Evolutionary conservation across 2,888 invertebrate genomes (phyloP).

Genomic region (Leucophora obtusa): DNA sequence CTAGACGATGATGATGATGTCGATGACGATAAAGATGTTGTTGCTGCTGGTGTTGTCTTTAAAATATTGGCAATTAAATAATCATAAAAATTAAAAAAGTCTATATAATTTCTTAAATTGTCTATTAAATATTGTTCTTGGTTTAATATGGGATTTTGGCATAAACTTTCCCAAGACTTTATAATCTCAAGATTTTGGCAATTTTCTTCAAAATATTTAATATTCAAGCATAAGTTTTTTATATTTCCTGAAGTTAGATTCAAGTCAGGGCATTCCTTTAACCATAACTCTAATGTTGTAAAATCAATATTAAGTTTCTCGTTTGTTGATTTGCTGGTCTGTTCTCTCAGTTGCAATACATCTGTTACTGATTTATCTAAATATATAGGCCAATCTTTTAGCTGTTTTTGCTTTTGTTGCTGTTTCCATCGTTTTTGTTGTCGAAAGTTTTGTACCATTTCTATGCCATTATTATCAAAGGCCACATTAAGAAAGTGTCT

Average conservation of each 20-base stretch:
- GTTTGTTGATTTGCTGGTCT: background rate
- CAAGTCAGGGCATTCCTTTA: constrained; percentile 53
- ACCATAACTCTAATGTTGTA: constrained; percentile 13
- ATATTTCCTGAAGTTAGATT: constrained; percentile 40
- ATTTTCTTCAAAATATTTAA: constrained; percentile 21
- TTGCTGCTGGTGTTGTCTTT: constrained; percentile 22
- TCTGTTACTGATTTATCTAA: constrained; percentile 67
- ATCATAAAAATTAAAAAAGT: constrained; percentile 78
- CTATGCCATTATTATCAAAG: constrained; percentile 73
- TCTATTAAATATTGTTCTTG: constrained; percentile 65
- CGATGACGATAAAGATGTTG: background rate
- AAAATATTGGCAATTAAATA: constrained; percentile 72
- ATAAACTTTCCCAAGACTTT: constrained; percentile 37
- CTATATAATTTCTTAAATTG: constrained; percentile 73
- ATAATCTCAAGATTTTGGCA: constrained; percentile 23
- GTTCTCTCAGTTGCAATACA: constrained; percentile 57
- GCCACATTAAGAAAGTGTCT: constrained; percentile 76
- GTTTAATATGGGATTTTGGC: constrained; percentile 44
- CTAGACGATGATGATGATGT: constrained; percentile 4
- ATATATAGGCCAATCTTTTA: constrained; percentile 68
- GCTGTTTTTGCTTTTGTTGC: background rate
- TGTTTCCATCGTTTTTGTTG: constrained; percentile 67
- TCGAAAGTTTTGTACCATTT: constrained; percentile 74
- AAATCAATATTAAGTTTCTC: constrained; percentile 21
- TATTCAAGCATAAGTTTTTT: constrained; percentile 59